Conservation (phyloP, 2,888 invertebrate genomes). For the Cosmorhoe ocellata region DNA sequence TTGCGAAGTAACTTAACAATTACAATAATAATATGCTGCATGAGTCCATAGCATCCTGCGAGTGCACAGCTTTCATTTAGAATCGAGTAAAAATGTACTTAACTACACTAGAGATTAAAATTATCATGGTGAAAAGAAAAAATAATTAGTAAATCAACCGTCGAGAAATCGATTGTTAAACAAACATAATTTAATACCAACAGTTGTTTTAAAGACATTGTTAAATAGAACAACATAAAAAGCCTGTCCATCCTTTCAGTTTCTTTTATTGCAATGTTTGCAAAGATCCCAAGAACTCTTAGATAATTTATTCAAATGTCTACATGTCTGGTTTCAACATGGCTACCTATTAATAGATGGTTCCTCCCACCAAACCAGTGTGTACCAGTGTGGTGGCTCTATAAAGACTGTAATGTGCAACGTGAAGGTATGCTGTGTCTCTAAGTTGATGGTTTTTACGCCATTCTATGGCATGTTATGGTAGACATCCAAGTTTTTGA, state of each 20-base stretch:
- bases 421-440: conserved; percentile 46
- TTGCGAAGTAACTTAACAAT: background rate
- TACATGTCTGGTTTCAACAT: conserved; percentile 31
- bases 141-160: too few species aligned
- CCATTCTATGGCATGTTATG: background rate
- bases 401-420: conserved; percentile 34
- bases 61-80: too few species aligned
- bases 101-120: too few species aligned
- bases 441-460: conserved; percentile 19
- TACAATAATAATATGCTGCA: too few species aligned
- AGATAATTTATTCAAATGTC: conserved; percentile 21
- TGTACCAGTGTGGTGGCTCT: conserved; percentile 43
- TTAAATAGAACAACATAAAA: too few species aligned
- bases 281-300: background rate
- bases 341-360: conserved; percentile 33
- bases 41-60: too few species aligned
- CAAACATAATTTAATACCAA: too few species aligned
- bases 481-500: conserved; percentile 7
- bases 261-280: conserved; percentile 5
- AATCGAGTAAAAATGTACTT: too few species aligned
- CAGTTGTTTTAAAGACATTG: too few species aligned
- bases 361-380: conserved; percentile 36
- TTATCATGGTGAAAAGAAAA: too few species aligned
- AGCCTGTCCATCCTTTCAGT: background rate
- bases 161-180: too few species aligned